Percentiles rank a stretch among this genome's conserved stretches.
Conservation (phyloP, 2,113 vertebrate species). For the Gymnarchus niloticus region DNA sequence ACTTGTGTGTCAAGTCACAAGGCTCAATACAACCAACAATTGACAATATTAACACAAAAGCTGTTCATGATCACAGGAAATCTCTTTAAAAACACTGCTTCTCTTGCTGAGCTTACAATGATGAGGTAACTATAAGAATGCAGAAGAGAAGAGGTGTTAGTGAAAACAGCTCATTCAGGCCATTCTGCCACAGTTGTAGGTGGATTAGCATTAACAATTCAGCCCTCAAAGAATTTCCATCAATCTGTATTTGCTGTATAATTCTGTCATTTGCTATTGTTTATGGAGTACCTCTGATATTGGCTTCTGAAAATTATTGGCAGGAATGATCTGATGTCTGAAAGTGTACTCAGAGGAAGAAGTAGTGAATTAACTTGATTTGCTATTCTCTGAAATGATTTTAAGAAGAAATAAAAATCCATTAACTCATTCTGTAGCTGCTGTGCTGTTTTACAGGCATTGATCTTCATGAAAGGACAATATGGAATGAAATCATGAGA, state of each 20-base stretch:
- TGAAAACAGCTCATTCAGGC: slow-evolving; percentile 4
- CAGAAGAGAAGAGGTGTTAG: not conserved
- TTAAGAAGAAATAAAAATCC: not conserved
- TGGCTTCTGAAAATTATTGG: slow-evolving; percentile 22
- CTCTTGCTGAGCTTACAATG: not conserved
- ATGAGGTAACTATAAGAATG: slow-evolving; percentile 4
- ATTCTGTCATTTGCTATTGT: slow-evolving; percentile 19
- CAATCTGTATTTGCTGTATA: slow-evolving; percentile 14
- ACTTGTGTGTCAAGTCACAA: not conserved
- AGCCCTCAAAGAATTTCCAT: slow-evolving; percentile 13
- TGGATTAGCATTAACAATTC: slow-evolving; percentile 21
- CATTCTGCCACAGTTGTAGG: not conserved
- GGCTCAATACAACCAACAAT: not conserved
- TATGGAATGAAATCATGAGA: not conserved
- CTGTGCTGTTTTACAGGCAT: not conserved
- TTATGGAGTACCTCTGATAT: slow-evolving; percentile 18
- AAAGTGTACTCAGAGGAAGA: slow-evolving; percentile 17
- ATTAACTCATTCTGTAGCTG: slow-evolving; percentile 12
- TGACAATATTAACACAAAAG: not conserved
- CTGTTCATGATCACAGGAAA: not conserved
- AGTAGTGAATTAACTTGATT: slow-evolving; percentile 22
- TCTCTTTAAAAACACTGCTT: not conserved
- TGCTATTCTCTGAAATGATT: not conserved
- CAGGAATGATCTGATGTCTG: slow-evolving; percentile 22
- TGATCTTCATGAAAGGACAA: not conserved